Conservation (phyloP, 1,140 invertebrate genomes). For the Dendroctonus valens region DNA sequence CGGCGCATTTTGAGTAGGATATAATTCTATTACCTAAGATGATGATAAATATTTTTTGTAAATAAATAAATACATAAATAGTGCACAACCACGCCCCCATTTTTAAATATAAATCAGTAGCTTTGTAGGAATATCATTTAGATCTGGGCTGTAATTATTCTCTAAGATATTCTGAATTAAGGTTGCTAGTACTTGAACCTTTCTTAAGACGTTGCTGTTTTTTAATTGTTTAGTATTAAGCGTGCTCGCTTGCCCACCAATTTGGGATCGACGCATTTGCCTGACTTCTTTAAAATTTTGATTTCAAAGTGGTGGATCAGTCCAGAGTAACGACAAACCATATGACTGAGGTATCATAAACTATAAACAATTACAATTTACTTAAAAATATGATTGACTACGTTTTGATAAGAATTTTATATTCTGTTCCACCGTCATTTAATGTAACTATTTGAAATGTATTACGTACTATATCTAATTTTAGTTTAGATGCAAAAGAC, state of each 20-base stretch:
- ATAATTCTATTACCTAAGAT: too few relatives aligned
- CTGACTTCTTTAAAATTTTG: slow-evolving; percentile 1
- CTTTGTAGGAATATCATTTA: slow-evolving; percentile 28
- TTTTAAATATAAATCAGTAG: slow-evolving; percentile 22
- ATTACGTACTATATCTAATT: slow-evolving; percentile 24
- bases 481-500: slow-evolving; percentile 29
- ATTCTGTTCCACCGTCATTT: slow-evolving; percentile 12
- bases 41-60: too few relatives aligned
- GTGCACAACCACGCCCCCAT: slow-evolving; percentile 30
- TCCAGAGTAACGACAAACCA: not conserved
- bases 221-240: slow-evolving; percentile 27
- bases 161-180: slow-evolving; percentile 28
- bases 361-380: slow-evolving; percentile 11
- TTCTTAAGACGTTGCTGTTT: slow-evolving; percentile 25
- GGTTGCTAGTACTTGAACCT: slow-evolving; percentile 13
- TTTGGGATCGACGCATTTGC: not conserved
- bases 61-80: slow-evolving; percentile 23
- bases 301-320: not conserved
- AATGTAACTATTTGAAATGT: slow-evolving; percentile 17
- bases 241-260: not conserved
- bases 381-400: slow-evolving; percentile 3
- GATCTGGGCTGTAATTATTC: slow-evolving; percentile 33
- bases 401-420: slow-evolving; percentile 13
- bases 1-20: too few relatives aligned
- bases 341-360: slow-evolving; percentile 16